Evolutionary conservation across 2,797 vertebrate genomes (phyloP), one percentile per base, ranked within the genome.

Genomic region (Onychomys arenicola): DNA sequence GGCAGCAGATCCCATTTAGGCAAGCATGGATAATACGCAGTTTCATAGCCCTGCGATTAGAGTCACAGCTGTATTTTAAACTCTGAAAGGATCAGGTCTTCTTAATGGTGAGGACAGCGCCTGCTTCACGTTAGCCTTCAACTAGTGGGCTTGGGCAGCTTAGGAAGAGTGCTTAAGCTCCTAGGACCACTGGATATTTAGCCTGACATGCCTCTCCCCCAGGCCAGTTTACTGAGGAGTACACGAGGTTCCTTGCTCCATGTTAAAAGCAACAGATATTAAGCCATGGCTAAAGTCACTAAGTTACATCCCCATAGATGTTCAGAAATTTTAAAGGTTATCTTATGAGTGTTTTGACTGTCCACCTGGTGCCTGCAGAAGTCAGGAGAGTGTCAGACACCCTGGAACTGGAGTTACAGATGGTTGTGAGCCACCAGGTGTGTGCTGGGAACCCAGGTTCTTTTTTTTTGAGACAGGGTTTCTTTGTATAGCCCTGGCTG

Each of bases 21-120:
- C 19, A 71, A 87, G 85, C 4, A 1, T 73, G 55, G 69, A 96
- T 61, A 46, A 2, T 63, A 34, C 40, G 29, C 43, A 81, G 27
- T 90, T 40, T 89, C 77, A 59, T 52, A 73, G 96, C 82, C 40
- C 57, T 76, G 67, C 25, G 37, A 49, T 59, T 55, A 67, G 10
- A 76, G 55, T 69, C 43, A 83, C 32, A 81, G 43, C 75, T 89
- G 46, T 94, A 46, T 65, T 92, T 96, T 75, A 92, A 94, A 95
- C 78, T 83, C 7, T 57, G 84, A 93, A 93, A 63, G 46, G 71
- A 65, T 73, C 63, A 75, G 85, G 69, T 90, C 55, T 95, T 92
- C 89, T 69, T 3, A 86, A 95, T 73, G 57, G 25, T 63, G 55
- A 88, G 40, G 85, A 85, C 19, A 77, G n/a, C 86, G 84, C 76